phyloP scores from a whole-genome alignment of 2,888 invertebrate species.

The Linnaemya tessellans region DNA sequence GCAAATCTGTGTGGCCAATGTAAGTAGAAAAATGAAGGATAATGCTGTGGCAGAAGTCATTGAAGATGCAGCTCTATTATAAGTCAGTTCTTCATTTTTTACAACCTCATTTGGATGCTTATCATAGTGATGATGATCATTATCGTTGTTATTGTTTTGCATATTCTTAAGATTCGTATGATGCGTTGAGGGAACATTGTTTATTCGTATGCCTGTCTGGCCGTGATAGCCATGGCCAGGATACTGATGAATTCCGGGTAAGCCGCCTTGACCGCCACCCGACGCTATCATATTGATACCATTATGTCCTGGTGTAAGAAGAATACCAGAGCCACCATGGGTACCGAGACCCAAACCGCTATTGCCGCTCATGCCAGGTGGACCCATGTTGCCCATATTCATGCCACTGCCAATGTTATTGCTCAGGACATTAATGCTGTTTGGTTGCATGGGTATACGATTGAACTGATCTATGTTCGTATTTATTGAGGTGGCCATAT shows the following conservation, averaged over 20 bases:
- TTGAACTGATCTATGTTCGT: conserved; percentile 83
- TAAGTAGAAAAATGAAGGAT: conserved; percentile 65
- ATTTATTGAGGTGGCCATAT: conserved; percentile 80
- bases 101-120: conserved; percentile 96
- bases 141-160: conserved; percentile 75
- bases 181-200: conserved; percentile 82
- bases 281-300: conserved; percentile 79
- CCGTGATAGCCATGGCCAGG: conserved; percentile 75
- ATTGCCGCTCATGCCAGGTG: conserved; percentile 62
- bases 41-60: conserved; percentile 65
- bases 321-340: conserved; percentile 75
- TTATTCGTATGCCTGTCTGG: conserved; percentile 82
- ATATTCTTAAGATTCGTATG: conserved; percentile 79
- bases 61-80: conserved; percentile 84
- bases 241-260: conserved; percentile 69
- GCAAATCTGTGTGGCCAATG: conserved; percentile 65
- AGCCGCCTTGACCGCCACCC: conserved; percentile 75
- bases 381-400: conserved; percentile 63
- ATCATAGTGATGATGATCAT: conserved; percentile 88
- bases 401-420: conserved; percentile 77
- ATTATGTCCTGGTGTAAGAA: conserved; percentile 77
- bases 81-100: conserved; percentile 95
- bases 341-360: conserved; percentile 68
- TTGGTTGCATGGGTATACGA: conserved; percentile 81
- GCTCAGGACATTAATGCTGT: conserved; percentile 76